Conservation (phyloP, 2,888 invertebrate genomes). For the Gisinianus flammeolus region DNA sequence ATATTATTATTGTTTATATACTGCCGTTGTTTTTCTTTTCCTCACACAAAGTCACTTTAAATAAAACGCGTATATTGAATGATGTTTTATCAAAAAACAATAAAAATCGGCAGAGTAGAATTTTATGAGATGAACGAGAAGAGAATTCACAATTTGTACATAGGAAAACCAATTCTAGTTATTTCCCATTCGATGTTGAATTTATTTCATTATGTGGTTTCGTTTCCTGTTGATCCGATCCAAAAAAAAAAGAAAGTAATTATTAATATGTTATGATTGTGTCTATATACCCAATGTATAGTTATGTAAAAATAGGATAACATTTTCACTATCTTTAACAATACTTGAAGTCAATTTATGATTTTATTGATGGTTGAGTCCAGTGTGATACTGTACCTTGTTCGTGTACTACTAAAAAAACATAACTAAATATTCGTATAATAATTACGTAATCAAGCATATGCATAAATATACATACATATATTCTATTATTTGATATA, state of each 20-base stretch:
- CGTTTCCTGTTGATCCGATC: background rate
- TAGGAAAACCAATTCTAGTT: constrained; percentile 4
- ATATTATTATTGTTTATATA: background rate
- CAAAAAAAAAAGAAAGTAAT: constrained; percentile 10
- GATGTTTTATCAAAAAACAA: background rate
- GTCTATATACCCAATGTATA: background rate
- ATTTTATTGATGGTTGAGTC: constrained; percentile 38
- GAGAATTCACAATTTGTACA: background rate
- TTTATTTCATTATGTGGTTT: background rate
- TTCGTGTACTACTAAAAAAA: constrained; percentile 15
- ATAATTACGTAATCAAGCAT: constrained; percentile 25
- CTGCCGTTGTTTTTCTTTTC: background rate
- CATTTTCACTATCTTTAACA: background rate
- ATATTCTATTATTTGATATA: background rate
- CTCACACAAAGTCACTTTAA: background rate
- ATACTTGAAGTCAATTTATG: constrained; percentile 12
- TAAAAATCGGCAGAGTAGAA: background rate
- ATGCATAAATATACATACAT: background rate
- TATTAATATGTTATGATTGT: background rate
- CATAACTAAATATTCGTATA: constrained; percentile 30
- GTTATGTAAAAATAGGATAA: background rate
- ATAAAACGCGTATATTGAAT: too few relatives aligned
- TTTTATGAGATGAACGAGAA: background rate
- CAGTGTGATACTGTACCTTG: constrained; percentile 50
- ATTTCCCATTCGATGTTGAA: background rate